A percentile compares a stretch with the other conserved stretches of the same genome.
phyloP scores from a whole-genome alignment of 2,797 vertebrate genomes.

The Huso huso region DNA sequence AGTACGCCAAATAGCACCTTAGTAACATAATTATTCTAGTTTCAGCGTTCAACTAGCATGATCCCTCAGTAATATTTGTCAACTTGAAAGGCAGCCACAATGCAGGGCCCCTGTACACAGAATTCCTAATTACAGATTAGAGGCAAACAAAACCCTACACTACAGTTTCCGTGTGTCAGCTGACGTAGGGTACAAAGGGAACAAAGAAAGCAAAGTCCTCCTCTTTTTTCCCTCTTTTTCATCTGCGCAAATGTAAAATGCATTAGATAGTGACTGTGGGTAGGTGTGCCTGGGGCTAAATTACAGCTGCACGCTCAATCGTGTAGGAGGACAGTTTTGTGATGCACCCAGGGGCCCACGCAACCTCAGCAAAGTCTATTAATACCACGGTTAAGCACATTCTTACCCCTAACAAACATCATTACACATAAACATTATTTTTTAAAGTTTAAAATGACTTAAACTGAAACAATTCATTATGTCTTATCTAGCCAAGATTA shows the following conservation, averaged over 20 bases:
- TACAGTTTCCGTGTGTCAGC: constrained; percentile 46
- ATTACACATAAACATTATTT: constrained; percentile 39
- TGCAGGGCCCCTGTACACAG: constrained; percentile 33
- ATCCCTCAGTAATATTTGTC: constrained; percentile 32
- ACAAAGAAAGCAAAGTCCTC: constrained; percentile 28
- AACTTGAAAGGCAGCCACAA: constrained; percentile 25
- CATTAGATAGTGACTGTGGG: constrained; percentile 58
- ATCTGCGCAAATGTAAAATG: constrained; percentile 62
- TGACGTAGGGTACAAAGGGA: constrained; percentile 40
- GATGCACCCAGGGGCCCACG: constrained; percentile 48
- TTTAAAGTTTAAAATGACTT: constrained; percentile 40
- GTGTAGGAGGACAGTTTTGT: constrained; percentile 63
- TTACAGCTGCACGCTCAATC: constrained; percentile 48
- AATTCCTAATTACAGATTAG: constrained; percentile 52
- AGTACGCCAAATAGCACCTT: constrained; percentile 23
- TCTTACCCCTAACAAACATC: constrained; percentile 33
- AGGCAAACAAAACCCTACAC: constrained; percentile 38
- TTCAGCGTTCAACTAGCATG: constrained; percentile 19
- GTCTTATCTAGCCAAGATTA: constrained; percentile 28
- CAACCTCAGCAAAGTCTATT: constrained; percentile 57
- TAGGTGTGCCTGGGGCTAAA: constrained; percentile 59
- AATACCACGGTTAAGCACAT: constrained; percentile 47
- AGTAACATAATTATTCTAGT: constrained; percentile 24
- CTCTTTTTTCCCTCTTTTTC: constrained; percentile 30
- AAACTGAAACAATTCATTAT: constrained; percentile 43